Evolutionary conservation across 2,113 vertebrate species (phyloP).

Genomic region (Scartelaos histophorus): DNA sequence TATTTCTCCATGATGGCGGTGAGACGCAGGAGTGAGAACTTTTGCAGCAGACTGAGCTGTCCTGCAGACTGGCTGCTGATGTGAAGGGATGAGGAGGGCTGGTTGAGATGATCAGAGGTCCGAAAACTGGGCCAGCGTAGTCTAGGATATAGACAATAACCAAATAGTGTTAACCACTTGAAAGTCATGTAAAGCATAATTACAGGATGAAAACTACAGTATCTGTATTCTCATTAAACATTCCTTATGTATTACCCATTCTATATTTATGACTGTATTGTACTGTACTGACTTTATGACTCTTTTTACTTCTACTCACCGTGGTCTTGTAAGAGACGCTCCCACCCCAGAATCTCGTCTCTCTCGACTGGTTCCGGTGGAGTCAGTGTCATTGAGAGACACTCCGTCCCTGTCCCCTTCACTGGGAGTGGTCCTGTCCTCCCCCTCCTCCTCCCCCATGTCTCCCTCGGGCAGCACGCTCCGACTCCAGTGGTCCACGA

Average conservation of each 20-base stretch:
- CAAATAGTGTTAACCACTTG: neutral
- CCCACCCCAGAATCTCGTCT: constrained; percentile 96
- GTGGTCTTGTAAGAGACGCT: constrained; percentile 90
- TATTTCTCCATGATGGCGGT: constrained; percentile 98
- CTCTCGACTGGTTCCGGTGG: constrained; percentile 84
- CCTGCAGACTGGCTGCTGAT: constrained; percentile 90
- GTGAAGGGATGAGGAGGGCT: constrained; percentile 80
- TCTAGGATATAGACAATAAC: constrained; percentile 45
- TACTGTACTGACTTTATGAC: no score
- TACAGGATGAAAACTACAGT: no score
- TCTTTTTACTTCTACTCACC: constrained; percentile 71
- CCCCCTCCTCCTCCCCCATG: constrained; percentile 75
- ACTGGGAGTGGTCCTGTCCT: constrained; percentile 86
- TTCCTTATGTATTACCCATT: no score
- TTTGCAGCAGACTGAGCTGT: constrained; percentile 92
- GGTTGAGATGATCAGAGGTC: constrained; percentile 83
- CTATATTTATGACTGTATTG: neutral
- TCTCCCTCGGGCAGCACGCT: constrained; percentile 80
- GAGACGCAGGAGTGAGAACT: constrained; percentile 92
- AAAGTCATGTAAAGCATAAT: no score
- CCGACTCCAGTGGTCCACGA: constrained; percentile 92
- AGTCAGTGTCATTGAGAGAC: constrained; percentile 89
- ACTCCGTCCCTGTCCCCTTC: constrained; percentile 87
- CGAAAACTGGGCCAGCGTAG: constrained; percentile 92
- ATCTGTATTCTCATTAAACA: no score